Evolutionary conservation across 2,113 vertebrate species (phyloP), one percentile per base, ranked within the genome.

Genomic region (Isichthys henryi): DNA sequence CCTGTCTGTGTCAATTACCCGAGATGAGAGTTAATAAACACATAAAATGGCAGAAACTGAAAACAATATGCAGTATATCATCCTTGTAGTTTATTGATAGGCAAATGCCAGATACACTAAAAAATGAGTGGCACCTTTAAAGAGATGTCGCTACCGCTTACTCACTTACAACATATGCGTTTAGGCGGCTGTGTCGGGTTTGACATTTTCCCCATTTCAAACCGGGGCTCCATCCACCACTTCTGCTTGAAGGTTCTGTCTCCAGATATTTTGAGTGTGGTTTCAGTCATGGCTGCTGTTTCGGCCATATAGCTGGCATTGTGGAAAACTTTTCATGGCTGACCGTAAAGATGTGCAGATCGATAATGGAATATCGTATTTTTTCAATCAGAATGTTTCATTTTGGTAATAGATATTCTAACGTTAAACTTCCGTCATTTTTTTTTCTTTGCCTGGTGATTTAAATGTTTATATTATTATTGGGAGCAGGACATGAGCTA

Each of bases 21-120:
- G 5, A 17, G 85, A 27, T 17, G 15, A 86, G 27, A 27, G 85
- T 87, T n/a, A 23, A 23, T 39, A 87, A 53, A 87, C 50, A 31
- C 5, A 87, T 87, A 21, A 8, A 87, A 39, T 19, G 6, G 27
- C 13, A 53, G 27, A 87, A 53, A n/a, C 27, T 50, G 49, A 87
- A 87, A 87, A 87, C 49, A 87, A 31, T 56, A 87, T 87, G 2
- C 35, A 39, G 35, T 39, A 87, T 87, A 53, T 86, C 48, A 86
- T 86, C 85, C 53, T 86, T 86, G 48, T 52, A 86, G 46, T 53
- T 86, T 86, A 35, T 53, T 86, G 48, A 50, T 50, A 53, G 49
- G 48, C 27, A 53, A 86, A 53, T 53, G 31, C 49, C 48, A 13
- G 27, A 31, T 53, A 31, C 49, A 53, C 48, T 53, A 86, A 53